These are phyloP conservation scores for Eupsilia transversa DNA, from an alignment of 2,888 invertebrate genomes.

Conservation along the genomic window DNA sequence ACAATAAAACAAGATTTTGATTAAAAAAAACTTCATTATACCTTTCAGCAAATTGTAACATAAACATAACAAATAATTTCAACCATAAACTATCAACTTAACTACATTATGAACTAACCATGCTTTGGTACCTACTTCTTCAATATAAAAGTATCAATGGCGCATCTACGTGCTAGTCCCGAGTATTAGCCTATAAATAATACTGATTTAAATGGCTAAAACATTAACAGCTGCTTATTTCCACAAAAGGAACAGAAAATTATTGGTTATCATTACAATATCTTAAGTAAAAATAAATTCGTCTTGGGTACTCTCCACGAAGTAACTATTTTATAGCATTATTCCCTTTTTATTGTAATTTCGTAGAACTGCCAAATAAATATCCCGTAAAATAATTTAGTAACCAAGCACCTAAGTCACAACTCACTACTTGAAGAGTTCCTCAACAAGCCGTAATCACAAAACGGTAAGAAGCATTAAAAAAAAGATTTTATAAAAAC, in stretches of 20 bases:
- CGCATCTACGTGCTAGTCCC: neutral
- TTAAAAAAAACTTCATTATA: constrained; percentile 38
- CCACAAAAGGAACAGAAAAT: neutral
- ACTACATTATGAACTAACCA: constrained; percentile 18
- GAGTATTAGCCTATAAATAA: constrained; percentile 37
- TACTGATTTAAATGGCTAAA: constrained; percentile 42
- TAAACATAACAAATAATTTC: constrained; percentile 34
- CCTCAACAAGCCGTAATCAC: constrained; percentile 1
- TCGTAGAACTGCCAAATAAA: neutral
- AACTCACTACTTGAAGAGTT: neutral
- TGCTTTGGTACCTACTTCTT: constrained; percentile 33
- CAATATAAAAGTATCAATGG: constrained; percentile 14
- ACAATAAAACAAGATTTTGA: constrained; percentile 51
- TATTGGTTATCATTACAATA: constrained; percentile 9
- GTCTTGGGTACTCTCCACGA: neutral
- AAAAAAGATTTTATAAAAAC: neutral
- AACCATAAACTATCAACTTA: constrained; percentile 22
- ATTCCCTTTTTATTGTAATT: constrained; percentile 15
- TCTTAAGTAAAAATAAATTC: constrained; percentile 9
- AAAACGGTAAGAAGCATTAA: neutral
- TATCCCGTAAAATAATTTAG: neutral
- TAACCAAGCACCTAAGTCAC: neutral
- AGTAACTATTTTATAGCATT: neutral
- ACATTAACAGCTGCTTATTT: constrained; percentile 31
- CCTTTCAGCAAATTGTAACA: constrained; percentile 40